Conservation (phyloP, 2,888 invertebrate species). For the Hypsopygia costalis region DNA sequence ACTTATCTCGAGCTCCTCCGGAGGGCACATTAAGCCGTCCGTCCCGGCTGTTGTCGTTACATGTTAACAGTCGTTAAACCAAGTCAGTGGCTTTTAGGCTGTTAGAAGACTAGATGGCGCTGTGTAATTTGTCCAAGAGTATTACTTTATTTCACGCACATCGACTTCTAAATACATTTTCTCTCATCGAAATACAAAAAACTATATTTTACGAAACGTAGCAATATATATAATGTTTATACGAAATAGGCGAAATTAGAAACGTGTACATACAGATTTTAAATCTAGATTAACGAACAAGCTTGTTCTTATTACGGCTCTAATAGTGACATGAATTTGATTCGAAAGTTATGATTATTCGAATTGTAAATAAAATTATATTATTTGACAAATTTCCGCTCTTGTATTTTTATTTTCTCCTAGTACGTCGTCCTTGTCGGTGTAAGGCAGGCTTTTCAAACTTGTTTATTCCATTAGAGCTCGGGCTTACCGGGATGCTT, state of each 20-base stretch:
- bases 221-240: conserved; percentile 21
- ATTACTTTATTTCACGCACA: no score
- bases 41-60: no score
- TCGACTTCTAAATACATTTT: not conserved
- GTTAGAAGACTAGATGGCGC: no score
- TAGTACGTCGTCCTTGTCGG: conserved; percentile 30
- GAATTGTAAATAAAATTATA: conserved; percentile 77
- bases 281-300: conserved; percentile 17
- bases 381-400: conserved; percentile 59
- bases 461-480: no score
- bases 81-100: no score
- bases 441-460: conserved; percentile 63
- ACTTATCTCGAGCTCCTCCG: no score
- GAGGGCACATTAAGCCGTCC: no score
- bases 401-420: conserved; percentile 30
- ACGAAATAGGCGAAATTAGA: conserved; percentile 7
- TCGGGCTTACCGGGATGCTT: no score
- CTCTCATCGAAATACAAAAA: conserved; percentile 2
- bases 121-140: no score
- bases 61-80: no score
- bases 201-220: conserved; percentile 14
- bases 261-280: conserved; percentile 32
- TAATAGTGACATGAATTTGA: conserved; percentile 29
- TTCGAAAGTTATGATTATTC: conserved; percentile 61
- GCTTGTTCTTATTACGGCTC: conserved; percentile 15